A percentile compares a stretch with the other conserved stretches of the same genome.
phyloP scores from a whole-genome alignment of 2,113 vertebrate genomes.

The Scomber colias region DNA sequence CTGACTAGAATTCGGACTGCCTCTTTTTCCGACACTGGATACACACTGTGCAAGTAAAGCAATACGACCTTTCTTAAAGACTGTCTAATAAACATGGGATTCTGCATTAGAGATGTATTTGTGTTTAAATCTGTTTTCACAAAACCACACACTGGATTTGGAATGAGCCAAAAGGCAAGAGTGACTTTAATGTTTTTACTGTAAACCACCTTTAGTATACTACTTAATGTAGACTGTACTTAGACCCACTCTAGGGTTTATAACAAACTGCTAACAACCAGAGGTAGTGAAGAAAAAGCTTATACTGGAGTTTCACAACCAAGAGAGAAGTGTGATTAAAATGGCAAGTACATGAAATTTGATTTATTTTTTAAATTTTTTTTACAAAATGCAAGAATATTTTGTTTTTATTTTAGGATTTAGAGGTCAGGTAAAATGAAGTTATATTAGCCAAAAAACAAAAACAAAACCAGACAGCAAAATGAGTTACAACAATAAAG shows the following conservation, averaged over 20 bases:
- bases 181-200: too few relatives aligned
- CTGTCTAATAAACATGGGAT: conserved; percentile 75
- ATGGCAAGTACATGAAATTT: too few relatives aligned
- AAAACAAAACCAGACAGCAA: background rate
- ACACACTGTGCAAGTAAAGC: conserved; percentile 55
- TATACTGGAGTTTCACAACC: too few relatives aligned
- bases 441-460: background rate
- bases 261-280: background rate
- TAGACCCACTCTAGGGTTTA: conserved; percentile 4
- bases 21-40: conserved; percentile 46
- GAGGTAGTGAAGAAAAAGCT: too few relatives aligned
- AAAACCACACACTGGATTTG: background rate
- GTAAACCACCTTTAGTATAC: too few relatives aligned
- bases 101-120: conserved; percentile 40
- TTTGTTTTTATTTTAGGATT: background rate
- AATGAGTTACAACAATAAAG: background rate
- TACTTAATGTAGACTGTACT: too few relatives aligned
- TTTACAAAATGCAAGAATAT: too few relatives aligned
- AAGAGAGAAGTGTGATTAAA: too few relatives aligned
- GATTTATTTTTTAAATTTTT: too few relatives aligned
- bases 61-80: conserved; percentile 52
- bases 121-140: background rate
- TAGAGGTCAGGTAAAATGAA: background rate
- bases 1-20: conserved; percentile 33
- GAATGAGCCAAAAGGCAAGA: background rate